Evolutionary conservation across 2,888 invertebrate species (phyloP), one percentile per base, ranked within the genome.

Genomic region (Hololepta plana): DNA sequence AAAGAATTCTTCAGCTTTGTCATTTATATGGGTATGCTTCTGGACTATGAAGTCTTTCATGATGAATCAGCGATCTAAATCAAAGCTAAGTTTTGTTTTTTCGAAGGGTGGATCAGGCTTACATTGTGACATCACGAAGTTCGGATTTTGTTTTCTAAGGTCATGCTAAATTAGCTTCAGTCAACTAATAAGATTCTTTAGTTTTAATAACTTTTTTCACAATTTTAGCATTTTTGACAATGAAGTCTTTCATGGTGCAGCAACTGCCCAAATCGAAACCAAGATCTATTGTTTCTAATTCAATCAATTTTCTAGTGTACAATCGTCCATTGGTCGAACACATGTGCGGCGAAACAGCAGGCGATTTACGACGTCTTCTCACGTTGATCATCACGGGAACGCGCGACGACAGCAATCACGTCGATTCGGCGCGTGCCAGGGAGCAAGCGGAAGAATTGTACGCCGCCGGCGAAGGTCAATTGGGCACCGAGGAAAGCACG

Each of bases 321-420:
- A 62, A 65, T 34, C 62, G 71, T 1, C 71, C 72, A 0, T 46
- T 80, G 29, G 77, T 75, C 9, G 70, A 74, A 41, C 76, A 76
- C 46, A 66, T 80, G 56, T 69, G 70, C 44, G 69, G 71, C 23
- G 81, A 82, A 53, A 79, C 79, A 0, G 71, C 73, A 2, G 81
- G 82, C 0, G 71, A 79, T 54, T 75, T 82, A 54, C 64, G 79
- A 6, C 64, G 79, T 3, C 59, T 84, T 22, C 61, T 84, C 11
- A 73, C 80, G 0, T 62, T 79, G 34, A 68, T 77, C 31, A 62
- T 72, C 12, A 72, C 72, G 51, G 70, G 71, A 3, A 66, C 71
- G 13, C 62, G 81, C 2, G 65, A 70, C 39, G 67, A 70, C 36
- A 64, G 72, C 41, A 57, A 60, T 21, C 55, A 57, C 4, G 64